These are phyloP conservation scores for Naja naja DNA, from an alignment of 2,113 vertebrate genomes.

Conservation along the genomic window DNA sequence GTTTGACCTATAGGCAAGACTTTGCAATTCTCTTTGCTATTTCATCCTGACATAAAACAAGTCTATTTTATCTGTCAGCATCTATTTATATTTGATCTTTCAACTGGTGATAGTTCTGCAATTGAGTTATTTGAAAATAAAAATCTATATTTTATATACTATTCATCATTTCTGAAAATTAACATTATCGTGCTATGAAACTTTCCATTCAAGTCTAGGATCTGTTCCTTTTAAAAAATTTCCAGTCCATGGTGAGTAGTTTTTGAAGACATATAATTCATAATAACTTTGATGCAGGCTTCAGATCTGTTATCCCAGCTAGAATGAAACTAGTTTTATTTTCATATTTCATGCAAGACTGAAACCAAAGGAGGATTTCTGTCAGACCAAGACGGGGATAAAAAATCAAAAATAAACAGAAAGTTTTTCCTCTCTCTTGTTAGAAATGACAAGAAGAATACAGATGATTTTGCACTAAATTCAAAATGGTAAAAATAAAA, in stretches of 20 bases:
- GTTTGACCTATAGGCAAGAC: background rate
- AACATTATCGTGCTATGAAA: conserved; percentile 41
- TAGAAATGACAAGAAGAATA: conserved; percentile 40
- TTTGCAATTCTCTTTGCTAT: background rate
- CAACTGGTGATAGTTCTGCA: background rate
- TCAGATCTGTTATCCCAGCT: conserved; percentile 52
- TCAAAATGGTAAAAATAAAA: conserved; percentile 51
- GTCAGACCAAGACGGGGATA: conserved; percentile 25
- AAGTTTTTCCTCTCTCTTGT: conserved; percentile 28
- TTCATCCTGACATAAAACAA: background rate
- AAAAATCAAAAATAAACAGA: background rate
- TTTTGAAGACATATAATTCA: conserved; percentile 43
- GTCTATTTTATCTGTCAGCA: background rate
- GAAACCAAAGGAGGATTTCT: conserved; percentile 50
- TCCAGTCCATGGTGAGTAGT: conserved; percentile 18
- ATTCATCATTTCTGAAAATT: conserved; percentile 55
- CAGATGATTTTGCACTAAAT: conserved; percentile 56
- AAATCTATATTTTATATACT: conserved; percentile 49
- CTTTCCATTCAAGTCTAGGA: conserved; percentile 42
- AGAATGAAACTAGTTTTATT: conserved; percentile 52
- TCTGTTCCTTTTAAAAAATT: conserved; percentile 40
- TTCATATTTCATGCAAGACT: conserved; percentile 44
- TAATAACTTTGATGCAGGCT: conserved; percentile 61
- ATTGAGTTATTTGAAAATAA: background rate
- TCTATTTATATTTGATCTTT: background rate